These are phyloP conservation scores for Elgaria multicarinata DNA, from an alignment of 2,113 vertebrate genomes.

Conservation along the genomic window DNA sequence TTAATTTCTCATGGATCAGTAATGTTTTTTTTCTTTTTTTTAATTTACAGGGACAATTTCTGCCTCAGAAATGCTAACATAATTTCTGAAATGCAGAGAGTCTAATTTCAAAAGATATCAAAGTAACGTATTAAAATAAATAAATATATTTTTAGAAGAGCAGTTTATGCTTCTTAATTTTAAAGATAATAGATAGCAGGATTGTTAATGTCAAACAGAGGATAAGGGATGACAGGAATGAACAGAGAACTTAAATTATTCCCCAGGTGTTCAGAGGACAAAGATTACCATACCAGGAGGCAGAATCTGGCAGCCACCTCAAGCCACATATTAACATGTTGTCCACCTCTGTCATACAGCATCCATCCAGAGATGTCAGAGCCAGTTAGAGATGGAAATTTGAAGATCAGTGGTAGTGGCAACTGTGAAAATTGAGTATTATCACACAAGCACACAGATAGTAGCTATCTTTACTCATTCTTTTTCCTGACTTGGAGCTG, in stretches of 20 bases:
- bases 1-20: neutral
- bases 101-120: neutral
- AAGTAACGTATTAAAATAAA: neutral
- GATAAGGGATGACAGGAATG: too few relatives aligned
- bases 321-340: too few relatives aligned
- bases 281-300: too few relatives aligned
- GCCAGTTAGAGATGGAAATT: neutral
- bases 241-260: too few relatives aligned
- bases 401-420: neutral
- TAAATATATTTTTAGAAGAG: neutral
- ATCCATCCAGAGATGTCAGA: too few relatives aligned
- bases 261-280: too few relatives aligned
- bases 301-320: too few relatives aligned
- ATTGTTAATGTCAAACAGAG: too few relatives aligned
- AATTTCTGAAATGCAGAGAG: neutral
- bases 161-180: neutral
- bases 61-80: neutral
- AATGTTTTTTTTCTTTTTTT: neutral
- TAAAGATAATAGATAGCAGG: too few relatives aligned
- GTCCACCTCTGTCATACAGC: too few relatives aligned
- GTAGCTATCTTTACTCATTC: too few relatives aligned
- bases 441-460: neutral
- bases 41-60: neutral
- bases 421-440: neutral
- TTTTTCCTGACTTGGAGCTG: too few relatives aligned